These are phyloP conservation scores for Zoanthus sociatus DNA, from an alignment of 92 coral and sea anemone genomes.

Conservation along the genomic window DNA sequence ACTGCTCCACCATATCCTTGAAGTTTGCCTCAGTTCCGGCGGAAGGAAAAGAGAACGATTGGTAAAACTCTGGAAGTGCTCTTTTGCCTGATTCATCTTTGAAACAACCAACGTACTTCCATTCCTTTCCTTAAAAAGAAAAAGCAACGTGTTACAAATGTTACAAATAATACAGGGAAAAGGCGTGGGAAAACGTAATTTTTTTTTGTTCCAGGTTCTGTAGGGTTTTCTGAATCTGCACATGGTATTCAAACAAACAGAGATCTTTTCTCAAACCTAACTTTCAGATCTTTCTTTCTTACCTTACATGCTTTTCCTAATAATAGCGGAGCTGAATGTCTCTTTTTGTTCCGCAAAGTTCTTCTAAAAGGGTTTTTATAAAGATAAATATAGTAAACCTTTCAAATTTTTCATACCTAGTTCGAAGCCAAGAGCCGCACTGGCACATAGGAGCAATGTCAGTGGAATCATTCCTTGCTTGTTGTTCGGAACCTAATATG, in stretches of 20 bases:
- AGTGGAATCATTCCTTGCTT: not conserved
- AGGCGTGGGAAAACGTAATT: too few relatives aligned
- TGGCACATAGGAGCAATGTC: not conserved
- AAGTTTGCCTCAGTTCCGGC: not conserved
- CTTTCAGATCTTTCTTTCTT: too few relatives aligned
- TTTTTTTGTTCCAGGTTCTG: too few relatives aligned
- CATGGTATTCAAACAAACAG: too few relatives aligned
- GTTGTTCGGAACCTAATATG: not conserved
- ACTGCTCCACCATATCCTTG: not conserved
- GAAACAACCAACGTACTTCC: slow-evolving; percentile 4
- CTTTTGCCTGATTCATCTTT: not conserved
- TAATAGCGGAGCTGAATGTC: not conserved
- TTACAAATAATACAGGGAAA: too few relatives aligned
- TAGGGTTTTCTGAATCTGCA: too few relatives aligned
- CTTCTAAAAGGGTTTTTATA: not conserved
- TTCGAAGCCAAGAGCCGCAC: not conserved
- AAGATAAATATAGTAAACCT: not conserved
- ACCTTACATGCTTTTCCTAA: too few relatives aligned
- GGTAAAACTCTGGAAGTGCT: not conserved
- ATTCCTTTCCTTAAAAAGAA: not conserved
- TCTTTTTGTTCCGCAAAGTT: not conserved
- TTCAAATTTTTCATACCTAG: not conserved
- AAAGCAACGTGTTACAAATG: too few relatives aligned
- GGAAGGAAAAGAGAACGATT: not conserved
- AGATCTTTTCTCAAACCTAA: too few relatives aligned